These are phyloP conservation scores for Platycercus adscitus DNA, from an alignment of 2,113 vertebrate genomes.

Conservation along the genomic window DNA sequence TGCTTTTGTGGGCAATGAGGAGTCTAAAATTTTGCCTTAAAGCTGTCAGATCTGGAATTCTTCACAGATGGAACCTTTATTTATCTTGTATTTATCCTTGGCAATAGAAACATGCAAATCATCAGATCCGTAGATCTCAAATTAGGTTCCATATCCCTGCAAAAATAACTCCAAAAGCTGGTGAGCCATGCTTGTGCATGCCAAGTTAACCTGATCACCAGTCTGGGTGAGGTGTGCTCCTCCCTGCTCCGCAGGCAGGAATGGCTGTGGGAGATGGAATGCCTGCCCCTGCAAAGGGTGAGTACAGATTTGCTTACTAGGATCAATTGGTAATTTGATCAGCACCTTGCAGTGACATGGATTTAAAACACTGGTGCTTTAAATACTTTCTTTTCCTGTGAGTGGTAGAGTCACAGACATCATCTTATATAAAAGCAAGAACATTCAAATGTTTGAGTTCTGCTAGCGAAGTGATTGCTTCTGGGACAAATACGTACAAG, in stretches of 20 bases:
- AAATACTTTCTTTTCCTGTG: not conserved
- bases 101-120: not conserved
- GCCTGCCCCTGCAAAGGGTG: too few relatives aligned
- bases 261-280: accelerated
- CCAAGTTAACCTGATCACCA: too few relatives aligned
- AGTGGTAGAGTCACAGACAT: not conserved
- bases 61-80: not conserved
- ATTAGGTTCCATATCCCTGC: not conserved
- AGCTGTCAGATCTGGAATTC: not conserved
- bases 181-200: not conserved
- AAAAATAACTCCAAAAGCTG: not conserved
- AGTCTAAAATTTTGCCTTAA: not conserved
- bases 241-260: not conserved
- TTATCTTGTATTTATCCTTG: not conserved
- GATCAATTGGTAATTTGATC: not conserved
- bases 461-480: not conserved
- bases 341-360: not conserved
- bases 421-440: not conserved
- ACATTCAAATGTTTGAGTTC: not conserved
- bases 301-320: not conserved
- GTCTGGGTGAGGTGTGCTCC: not conserved
- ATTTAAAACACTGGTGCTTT: not conserved
- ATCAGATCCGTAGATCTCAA: not conserved
- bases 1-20: not conserved
- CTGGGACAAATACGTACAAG: not conserved